Percentiles rank a stretch among this genome's conserved stretches.
Conservation (phyloP, 2,797 vertebrate species). For the Ptychadena robeensis region DNA sequence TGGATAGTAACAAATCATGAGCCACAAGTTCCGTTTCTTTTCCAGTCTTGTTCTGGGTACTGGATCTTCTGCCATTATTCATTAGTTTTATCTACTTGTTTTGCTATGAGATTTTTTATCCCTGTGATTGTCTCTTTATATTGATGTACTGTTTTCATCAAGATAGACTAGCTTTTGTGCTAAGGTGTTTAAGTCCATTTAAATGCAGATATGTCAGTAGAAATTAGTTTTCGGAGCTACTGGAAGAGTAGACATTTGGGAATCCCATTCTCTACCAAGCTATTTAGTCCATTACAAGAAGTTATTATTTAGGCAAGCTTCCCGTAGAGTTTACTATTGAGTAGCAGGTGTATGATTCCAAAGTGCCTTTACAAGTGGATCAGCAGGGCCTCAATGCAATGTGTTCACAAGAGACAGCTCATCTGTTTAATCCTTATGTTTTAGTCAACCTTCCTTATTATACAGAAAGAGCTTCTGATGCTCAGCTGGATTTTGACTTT, state of each 20-base stretch:
- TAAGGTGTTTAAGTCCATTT: neutral
- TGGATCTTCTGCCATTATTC: too few species aligned
- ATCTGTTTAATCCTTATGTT: conserved; percentile 84
- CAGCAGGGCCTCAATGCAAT: conserved; percentile 73
- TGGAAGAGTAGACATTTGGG: conserved; percentile 29
- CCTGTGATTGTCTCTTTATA: neutral
- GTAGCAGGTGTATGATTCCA: conserved; percentile 78
- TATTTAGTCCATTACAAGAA: conserved; percentile 66
- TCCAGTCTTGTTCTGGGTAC: too few species aligned
- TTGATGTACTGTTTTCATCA: neutral
- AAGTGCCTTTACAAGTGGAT: conserved; percentile 78
- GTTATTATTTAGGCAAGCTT: conserved; percentile 68
- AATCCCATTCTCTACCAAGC: conserved; percentile 61
- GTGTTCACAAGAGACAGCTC: conserved; percentile 77
- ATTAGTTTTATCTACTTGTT: too few species aligned
- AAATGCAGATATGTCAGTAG: conserved; percentile 48
- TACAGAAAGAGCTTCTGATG: conserved; percentile 72
- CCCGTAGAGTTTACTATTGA: conserved; percentile 70
- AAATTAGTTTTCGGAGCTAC: conserved; percentile 47
- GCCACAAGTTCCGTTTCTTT: too few species aligned
- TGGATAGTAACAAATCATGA: too few species aligned
- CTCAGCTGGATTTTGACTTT: conserved; percentile 82
- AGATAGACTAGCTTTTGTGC: neutral
- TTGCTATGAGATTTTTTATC: neutral
- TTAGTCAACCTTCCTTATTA: conserved; percentile 82